These are phyloP conservation scores for Porites rus DNA, from an alignment of 92 coral and sea anemone genomes.

Conservation along the genomic window DNA sequence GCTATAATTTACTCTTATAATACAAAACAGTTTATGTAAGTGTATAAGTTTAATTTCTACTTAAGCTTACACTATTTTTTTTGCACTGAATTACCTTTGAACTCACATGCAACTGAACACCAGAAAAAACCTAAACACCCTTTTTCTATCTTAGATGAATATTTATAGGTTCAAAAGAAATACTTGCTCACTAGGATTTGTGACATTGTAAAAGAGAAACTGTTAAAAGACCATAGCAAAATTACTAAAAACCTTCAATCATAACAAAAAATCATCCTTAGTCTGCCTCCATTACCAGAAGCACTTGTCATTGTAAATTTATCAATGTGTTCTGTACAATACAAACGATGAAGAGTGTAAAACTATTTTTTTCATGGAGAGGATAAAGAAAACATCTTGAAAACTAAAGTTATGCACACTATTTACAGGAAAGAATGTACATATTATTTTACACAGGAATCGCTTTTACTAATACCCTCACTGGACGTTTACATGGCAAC, in stretches of 20 bases:
- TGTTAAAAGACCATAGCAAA: not conserved
- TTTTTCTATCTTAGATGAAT: not conserved
- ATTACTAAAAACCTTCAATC: not conserved
- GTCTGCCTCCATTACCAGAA: conserved; percentile 1
- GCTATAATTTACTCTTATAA: too few species aligned
- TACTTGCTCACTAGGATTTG: not conserved
- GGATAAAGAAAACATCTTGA: not conserved
- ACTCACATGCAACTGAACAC: not conserved
- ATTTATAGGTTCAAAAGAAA: not conserved
- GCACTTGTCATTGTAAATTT: conserved; percentile 11
- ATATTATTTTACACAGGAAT: not conserved
- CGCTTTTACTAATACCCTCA: not conserved
- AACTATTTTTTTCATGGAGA: conserved; percentile 6
- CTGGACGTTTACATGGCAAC: not conserved
- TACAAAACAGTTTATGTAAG: too few species aligned
- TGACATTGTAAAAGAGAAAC: not conserved
- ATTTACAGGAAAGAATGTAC: conserved; percentile 35
- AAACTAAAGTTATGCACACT: conserved; percentile 19
- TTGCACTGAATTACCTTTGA: too few species aligned
- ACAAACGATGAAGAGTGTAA: not conserved
- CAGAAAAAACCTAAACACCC: not conserved
- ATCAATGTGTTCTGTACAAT: conserved; percentile 17
- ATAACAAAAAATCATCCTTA: not conserved
- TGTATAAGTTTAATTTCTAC: too few species aligned
- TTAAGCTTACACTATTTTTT: too few species aligned